Percentiles rank a stretch among this genome's conserved stretches.
Conservation (phyloP, 1,140 invertebrate genomes). For the Popillia japonica region DNA sequence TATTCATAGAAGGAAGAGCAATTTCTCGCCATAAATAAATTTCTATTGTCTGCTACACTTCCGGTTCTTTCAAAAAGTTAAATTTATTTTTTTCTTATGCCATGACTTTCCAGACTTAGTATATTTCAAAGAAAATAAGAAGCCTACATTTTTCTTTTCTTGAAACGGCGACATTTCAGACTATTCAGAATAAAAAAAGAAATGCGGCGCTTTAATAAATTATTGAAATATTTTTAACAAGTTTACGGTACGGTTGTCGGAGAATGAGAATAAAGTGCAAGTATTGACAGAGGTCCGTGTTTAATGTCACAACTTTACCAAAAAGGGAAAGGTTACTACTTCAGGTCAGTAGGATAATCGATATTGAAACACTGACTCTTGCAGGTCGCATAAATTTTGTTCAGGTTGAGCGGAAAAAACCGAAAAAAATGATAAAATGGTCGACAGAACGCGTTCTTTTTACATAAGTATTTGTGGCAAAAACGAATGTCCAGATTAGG, state of each 20-base stretch:
- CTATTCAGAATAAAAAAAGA: not conserved
- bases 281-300: not conserved
- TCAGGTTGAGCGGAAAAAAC: not conserved
- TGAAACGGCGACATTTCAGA: not conserved
- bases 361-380: not conserved
- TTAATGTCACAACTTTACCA: not conserved
- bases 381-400: conserved; percentile 3
- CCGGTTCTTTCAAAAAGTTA: not conserved
- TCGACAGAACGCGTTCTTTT: not conserved
- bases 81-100: conserved; percentile 15
- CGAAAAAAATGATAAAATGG: conserved; percentile 5
- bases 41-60: not conserved
- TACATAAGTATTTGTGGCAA: not conserved
- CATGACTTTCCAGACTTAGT: not conserved
- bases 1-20: not conserved
- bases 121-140: not conserved
- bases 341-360: conserved; percentile 12
- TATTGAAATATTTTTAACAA: conserved; percentile 22
- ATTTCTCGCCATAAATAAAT: conserved; percentile 7
- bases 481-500: not conserved
- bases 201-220: not conserved
- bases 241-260: not conserved
- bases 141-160: not conserved
- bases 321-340: conserved; percentile 1
- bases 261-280: not conserved